Conservation (phyloP, 1,140 invertebrate genomes). For the Solenopsis fugax region DNA sequence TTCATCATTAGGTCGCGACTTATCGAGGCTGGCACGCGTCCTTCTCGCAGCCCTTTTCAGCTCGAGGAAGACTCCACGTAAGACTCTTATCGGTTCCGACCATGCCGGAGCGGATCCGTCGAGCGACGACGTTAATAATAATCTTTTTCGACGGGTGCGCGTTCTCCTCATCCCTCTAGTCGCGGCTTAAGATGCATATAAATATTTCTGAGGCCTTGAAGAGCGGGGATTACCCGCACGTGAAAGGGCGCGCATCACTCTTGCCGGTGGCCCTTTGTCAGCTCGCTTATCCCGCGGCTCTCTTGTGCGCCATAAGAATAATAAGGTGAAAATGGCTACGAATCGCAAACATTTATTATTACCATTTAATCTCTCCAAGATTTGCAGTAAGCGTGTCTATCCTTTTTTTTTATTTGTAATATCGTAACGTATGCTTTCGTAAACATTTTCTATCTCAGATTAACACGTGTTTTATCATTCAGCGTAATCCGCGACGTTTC, state of each 20-base stretch:
- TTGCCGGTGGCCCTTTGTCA: slow-evolving; percentile 68
- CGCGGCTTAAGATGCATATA: slow-evolving; percentile 76
- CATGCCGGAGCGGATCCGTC: slow-evolving; percentile 71
- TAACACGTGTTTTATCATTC: background rate
- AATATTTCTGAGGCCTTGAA: slow-evolving; percentile 77
- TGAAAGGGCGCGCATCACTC: slow-evolving; percentile 69
- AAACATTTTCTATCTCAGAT: background rate
- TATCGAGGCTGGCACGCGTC: slow-evolving; percentile 67
- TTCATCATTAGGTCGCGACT: slow-evolving; percentile 69
- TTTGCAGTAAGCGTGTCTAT: background rate
- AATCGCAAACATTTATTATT: slow-evolving; percentile 68
- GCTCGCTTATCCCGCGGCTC: slow-evolving; percentile 67
- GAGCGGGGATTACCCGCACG: slow-evolving; percentile 71
- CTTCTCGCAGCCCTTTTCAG: slow-evolving; percentile 66
- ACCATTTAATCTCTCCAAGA: slow-evolving; percentile 3
- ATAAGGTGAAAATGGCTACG: slow-evolving; percentile 69
- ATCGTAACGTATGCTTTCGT: background rate
- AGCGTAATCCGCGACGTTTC: background rate
- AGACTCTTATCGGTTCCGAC: slow-evolving; percentile 80
- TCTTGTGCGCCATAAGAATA: slow-evolving; percentile 53
- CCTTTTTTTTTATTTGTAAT: background rate
- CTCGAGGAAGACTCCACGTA: slow-evolving; percentile 67
- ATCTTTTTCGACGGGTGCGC: slow-evolving; percentile 73
- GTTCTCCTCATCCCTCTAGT: slow-evolving; percentile 37
- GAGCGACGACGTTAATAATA: slow-evolving; percentile 75